phyloP scores from a whole-genome alignment of 2,113 vertebrate genomes.

The Perognathus longimembris region DNA sequence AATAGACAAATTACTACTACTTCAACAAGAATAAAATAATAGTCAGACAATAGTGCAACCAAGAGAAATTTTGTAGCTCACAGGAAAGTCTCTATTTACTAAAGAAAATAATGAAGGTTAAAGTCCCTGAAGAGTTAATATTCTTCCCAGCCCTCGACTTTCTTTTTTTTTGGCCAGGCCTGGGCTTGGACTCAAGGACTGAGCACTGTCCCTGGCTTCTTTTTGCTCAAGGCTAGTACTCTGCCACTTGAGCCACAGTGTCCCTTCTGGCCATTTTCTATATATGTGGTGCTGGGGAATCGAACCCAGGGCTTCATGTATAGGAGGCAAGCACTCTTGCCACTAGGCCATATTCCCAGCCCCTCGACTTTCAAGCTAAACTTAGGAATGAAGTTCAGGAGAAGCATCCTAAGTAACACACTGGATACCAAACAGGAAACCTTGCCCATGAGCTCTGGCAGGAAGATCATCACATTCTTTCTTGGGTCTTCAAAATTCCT shows the following conservation, averaged over 20 bases:
- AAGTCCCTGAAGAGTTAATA: slow-evolving; percentile 23
- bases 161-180: no score
- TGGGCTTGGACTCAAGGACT: no score
- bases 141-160: background rate
- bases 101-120: slow-evolving; percentile 6
- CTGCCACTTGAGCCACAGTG: no score
- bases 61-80: background rate
- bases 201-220: no score
- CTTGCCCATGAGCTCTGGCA: background rate
- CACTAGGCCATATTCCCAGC: no score
- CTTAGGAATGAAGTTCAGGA: background rate
- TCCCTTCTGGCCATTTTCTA: no score
- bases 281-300: no score
- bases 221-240: no score
- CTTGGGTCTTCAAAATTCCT: slow-evolving; percentile 28
- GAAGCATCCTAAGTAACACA: background rate
- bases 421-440: background rate
- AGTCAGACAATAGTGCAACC: background rate
- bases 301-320: no score
- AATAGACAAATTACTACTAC: background rate
- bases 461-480: background rate
- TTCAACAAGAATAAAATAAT: slow-evolving; percentile 18
- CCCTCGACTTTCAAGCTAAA: background rate
- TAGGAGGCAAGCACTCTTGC: no score
- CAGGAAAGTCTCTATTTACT: background rate